Base-by-base conservation (phyloP, 2,797 vertebrate genomes). In the Gouania willdenowi region DNA sequence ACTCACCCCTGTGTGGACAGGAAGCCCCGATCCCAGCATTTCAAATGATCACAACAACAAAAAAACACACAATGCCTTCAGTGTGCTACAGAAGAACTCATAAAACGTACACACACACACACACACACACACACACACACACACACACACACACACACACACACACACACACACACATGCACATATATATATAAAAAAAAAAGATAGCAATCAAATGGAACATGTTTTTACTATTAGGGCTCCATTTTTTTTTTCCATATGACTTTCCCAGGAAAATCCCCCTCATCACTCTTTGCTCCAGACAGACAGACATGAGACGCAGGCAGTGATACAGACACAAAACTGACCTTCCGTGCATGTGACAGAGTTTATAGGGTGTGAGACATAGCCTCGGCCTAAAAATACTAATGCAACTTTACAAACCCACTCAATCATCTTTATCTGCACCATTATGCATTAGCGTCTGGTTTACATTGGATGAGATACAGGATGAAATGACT, bases 191-290 rank as follows among this genome's bases (percentile, higher is more conserved):
- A n/a, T 6, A 28, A 60, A 49, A 50, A 34, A 58, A 17, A 56
- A 39, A 41, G 13, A 75, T 36, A 65, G 63, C 71, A 66, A 70
- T 55, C 58, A 57, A 83, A 80, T 65, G 75, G 73, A 81, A 83
- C 83, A 82, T 80, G 82, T 82, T 84, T 88, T 86, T 75, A 85
- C 81, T 83, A 82, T 84, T 82, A 83, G 58, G 58, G 13, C 62
- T 51, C 35, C 11, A 41, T 55, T 65, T 52, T 59, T 54, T 59
- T 79, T 82, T 83, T 82, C 81, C 83, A 77, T 84, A 79, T 70
- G 77, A 85, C 79, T 82, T 87, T 86, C 75, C 78, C 77, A 84
- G 82, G 81, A 87, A 86, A 85, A 83, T 82, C 75, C 83, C 80
- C 82, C 74, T 82, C 78, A 68, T 75, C 78, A 73, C 14, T 14